Evolutionary conservation across 1,140 invertebrate genomes (phyloP), one percentile per base, ranked within the genome.

Genomic region (Leptopilina boulardi): DNA sequence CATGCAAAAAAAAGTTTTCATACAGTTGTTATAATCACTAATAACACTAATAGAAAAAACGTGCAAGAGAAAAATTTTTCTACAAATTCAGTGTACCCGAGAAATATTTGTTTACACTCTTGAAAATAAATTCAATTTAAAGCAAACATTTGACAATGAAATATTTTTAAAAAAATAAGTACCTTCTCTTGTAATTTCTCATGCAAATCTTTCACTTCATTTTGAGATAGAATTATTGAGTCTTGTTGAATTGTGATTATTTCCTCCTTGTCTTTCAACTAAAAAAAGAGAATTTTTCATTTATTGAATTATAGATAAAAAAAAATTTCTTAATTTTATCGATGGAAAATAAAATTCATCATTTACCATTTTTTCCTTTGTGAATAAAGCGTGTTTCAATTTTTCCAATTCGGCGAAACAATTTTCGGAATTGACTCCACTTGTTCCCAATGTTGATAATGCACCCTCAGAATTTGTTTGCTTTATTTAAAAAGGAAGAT

Each of bases 311-410:
- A n/a, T n/a, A n/a, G n/a, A n/a, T n/a, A n/a, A n/a, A n/a, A n/a
- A n/a, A n/a, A n/a, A n/a, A n/a, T n/a, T n/a, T n/a, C n/a, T n/a
- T n/a, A n/a, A n/a, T n/a, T n/a, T n/a, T n/a, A n/a, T n/a, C 51
- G 41, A 30, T 77, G 79, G 30, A 34, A 34, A 34, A 34, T 34
- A 34, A 34, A 34, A 34, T 66, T 13, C 4, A 47, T 74, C 26
- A 82, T 83, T 88, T 80, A 91, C 90, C 15, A 91, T 83, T 84
- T 89, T 89, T 54, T 90, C 86, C 70, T 91, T 91, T 9, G 88
- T 88, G 54, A 76, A 81, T 10, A 89, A 26, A 75, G 83, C 71
- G 74, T 73, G 81, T 80, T 86, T 87, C 8, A 90, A 75, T 77
- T 89, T 83, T 23, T 86, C 85, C 19, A 89, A 77, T 76, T 89